Percentiles rank a stretch among this genome's conserved stretches.
phyloP scores from a whole-genome alignment of 2,888 invertebrate species.

The Nomada ferruginata region DNA sequence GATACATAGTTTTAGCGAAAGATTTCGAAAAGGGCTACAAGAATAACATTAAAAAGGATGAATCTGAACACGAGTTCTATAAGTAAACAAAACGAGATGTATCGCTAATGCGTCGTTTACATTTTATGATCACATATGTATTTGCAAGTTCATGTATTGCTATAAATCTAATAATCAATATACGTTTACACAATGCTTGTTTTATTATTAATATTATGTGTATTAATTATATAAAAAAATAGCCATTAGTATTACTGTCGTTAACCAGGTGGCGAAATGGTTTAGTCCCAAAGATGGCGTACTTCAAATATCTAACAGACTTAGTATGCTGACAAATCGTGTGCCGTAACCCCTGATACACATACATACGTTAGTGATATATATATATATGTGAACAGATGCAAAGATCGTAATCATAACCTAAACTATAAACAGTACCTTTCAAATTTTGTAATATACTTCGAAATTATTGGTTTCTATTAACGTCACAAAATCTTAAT shows the following conservation, averaged over 20 bases:
- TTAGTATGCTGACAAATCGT: too few species aligned
- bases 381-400: background rate
- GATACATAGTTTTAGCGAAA: slow-evolving; percentile 99
- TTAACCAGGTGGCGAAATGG: background rate
- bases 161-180: slow-evolving; percentile 61
- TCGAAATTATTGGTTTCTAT: background rate
- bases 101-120: slow-evolving; percentile 7
- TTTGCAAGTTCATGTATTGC: slow-evolving; percentile 61
- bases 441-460: background rate
- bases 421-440: slow-evolving; percentile 32
- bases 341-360: too few species aligned
- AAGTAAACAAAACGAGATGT: slow-evolving; percentile 88
- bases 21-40: slow-evolving; percentile 99
- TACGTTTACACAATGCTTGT: slow-evolving; percentile 51
- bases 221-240: background rate
- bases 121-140: slow-evolving; percentile 55
- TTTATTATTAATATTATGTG: background rate
- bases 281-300: too few species aligned
- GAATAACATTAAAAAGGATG: slow-evolving; percentile 99
- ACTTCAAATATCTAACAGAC: too few species aligned
- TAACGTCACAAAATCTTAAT: background rate
- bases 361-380: background rate
- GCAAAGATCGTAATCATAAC: slow-evolving; percentile 29
- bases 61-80: slow-evolving; percentile 99
- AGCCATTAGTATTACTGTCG: background rate